phyloP scores from a whole-genome alignment of 2,797 vertebrate genomes.

The Alosa sapidissima region DNA sequence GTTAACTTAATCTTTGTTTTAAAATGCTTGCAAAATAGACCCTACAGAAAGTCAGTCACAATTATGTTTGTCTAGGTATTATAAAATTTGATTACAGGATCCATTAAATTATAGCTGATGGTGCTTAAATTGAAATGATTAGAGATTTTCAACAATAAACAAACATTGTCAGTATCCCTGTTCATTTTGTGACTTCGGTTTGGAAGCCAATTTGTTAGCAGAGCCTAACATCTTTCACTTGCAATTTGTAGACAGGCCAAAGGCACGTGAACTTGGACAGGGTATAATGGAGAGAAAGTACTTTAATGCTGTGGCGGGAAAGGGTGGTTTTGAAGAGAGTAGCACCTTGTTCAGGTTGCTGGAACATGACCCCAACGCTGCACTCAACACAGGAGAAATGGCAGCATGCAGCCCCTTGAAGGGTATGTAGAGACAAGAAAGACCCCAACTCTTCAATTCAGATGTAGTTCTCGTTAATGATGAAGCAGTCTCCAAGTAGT shows the following conservation, averaged over 20 bases:
- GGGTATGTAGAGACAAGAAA: conserved; percentile 56
- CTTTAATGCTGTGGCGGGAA: conserved; percentile 61
- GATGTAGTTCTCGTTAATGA: not conserved
- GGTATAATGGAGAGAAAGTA: conserved; percentile 66
- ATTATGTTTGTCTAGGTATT: not conserved
- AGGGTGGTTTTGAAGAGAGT: conserved; percentile 52
- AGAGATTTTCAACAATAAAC: not conserved
- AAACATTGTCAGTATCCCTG: not conserved
- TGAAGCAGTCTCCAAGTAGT: too few relatives aligned
- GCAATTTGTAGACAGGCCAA: conserved; percentile 31
- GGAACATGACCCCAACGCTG: conserved; percentile 67
- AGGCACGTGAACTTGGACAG: not conserved
- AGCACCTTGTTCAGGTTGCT: conserved; percentile 69
- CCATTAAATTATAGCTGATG: not conserved
- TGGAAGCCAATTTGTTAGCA: not conserved
- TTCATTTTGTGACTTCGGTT: not conserved
- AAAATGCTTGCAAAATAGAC: not conserved
- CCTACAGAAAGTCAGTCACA: not conserved
- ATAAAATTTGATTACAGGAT: not conserved
- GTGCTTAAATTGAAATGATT: not conserved
- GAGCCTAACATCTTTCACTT: conserved; percentile 14
- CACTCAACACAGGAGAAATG: conserved; percentile 69
- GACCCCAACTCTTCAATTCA: not conserved
- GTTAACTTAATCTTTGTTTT: conserved; percentile 7
- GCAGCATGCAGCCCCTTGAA: conserved; percentile 60